These are phyloP conservation scores for Streptopelia turtur DNA, from an alignment of 2,797 vertebrate genomes.

Conservation along the genomic window DNA sequence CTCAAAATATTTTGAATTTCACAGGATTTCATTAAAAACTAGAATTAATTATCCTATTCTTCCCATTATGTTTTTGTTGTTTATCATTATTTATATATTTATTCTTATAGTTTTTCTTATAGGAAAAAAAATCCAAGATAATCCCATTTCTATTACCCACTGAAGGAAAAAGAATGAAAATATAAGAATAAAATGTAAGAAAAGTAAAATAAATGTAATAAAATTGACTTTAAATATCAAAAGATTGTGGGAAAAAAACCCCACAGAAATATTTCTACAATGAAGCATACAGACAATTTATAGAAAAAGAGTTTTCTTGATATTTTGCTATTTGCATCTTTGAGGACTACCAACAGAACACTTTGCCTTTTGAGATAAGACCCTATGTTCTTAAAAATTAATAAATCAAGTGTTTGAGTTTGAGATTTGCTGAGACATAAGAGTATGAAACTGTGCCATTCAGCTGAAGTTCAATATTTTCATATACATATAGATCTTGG, in stretches of 20 bases:
- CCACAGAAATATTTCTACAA: background rate
- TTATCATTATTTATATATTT: background rate
- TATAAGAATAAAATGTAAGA: background rate
- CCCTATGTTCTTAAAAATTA: accelerated
- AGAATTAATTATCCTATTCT: background rate
- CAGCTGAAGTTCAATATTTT: background rate
- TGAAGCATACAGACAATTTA: background rate
- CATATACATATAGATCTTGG: background rate
- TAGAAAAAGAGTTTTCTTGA: background rate
- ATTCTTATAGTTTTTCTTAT: background rate
- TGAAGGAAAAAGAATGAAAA: background rate
- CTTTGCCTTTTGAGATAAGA: background rate
- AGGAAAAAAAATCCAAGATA: background rate
- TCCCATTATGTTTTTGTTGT: background rate
- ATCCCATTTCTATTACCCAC: background rate
- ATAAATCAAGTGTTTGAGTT: background rate
- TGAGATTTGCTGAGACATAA: background rate
- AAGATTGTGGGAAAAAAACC: background rate
- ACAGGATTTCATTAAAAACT: background rate
- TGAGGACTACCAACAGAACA: background rate
- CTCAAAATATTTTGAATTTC: background rate
- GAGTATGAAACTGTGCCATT: background rate
- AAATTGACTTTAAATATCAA: background rate
- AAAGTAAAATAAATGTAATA: background rate
- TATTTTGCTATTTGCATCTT: background rate